phyloP scores from a whole-genome alignment of 1,140 invertebrate species.

The Drosophila pallidifrons region DNA sequence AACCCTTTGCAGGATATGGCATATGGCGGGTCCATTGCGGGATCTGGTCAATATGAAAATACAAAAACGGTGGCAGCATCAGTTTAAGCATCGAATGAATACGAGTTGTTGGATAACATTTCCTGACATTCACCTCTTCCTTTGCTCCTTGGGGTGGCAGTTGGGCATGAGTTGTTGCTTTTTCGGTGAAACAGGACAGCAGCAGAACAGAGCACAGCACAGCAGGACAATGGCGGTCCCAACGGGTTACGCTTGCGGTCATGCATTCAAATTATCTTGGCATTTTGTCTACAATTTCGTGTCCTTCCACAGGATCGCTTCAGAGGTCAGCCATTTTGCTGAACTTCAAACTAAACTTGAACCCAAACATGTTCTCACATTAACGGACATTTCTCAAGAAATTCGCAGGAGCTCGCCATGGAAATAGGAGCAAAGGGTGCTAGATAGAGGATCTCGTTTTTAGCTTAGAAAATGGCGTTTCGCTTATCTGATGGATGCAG shows the following conservation, averaged over 20 bases:
- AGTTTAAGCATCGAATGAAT: conserved; percentile 3
- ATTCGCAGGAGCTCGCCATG: conserved; percentile 1
- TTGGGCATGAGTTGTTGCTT: conserved; percentile 43
- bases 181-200: conserved; percentile 2
- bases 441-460: not conserved
- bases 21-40: conserved; percentile 73
- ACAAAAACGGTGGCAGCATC: conserved; percentile 49
- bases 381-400: conserved; percentile 80
- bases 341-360: conserved; percentile 20
- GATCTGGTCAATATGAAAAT: conserved; percentile 73
- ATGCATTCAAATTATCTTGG: conserved; percentile 79
- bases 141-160: conserved; percentile 45
- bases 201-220: not conserved
- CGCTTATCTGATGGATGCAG: conserved; percentile 6
- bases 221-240: conserved; percentile 68
- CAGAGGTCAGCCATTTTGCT: conserved; percentile 76
- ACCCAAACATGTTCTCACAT: conserved; percentile 63
- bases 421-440: not conserved
- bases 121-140: conserved; percentile 40
- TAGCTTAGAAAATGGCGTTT: conserved; percentile 10
- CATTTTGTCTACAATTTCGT: conserved; percentile 49
- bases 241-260: conserved; percentile 74
- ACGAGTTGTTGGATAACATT: conserved; percentile 27
- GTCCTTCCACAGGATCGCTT: conserved; percentile 35
- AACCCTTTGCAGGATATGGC: conserved; percentile 62